phyloP scores from a whole-genome alignment of 2,797 vertebrate species.

The Pseudocheirus occidentalis region DNA sequence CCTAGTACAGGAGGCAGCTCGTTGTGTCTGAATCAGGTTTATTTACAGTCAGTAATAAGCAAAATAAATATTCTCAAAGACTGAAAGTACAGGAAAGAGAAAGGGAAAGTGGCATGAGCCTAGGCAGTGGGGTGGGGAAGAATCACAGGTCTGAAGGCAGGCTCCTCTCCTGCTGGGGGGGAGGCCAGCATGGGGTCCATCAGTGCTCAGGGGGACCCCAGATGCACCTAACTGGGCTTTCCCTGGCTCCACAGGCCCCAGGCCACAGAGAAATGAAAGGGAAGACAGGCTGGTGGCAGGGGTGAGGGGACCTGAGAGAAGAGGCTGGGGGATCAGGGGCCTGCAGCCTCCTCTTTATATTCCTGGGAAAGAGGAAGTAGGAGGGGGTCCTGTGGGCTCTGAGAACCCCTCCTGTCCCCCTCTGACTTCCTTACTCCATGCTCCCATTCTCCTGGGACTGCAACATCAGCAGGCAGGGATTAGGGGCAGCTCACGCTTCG shows the following conservation, averaged over 20 bases:
- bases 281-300: slow-evolving; percentile 29
- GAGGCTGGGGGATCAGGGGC: neutral
- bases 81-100: slow-evolving; percentile 47
- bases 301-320: slow-evolving; percentile 19
- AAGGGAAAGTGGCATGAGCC: neutral
- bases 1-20: neutral
- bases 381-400: slow-evolving; percentile 51
- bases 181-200: neutral
- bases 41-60: slow-evolving; percentile 84
- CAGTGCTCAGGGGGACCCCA: neutral
- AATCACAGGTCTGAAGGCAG: neutral
- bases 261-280: neutral
- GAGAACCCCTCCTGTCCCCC: slow-evolving; percentile 20
- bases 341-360: neutral
- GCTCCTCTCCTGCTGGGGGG: neutral
- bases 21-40: slow-evolving; percentile 67
- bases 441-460: neutral
- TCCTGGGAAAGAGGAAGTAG: slow-evolving; percentile 42
- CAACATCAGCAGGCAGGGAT: neutral
- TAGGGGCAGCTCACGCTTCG: slow-evolving; percentile 9
- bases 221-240: neutral
- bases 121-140: neutral
- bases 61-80: slow-evolving; percentile 85
- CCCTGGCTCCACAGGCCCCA: neutral
- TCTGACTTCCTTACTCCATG: neutral